Base-by-base conservation (phyloP, 2,797 vertebrate genomes). In the Pseudomugil gertrudae region DNA sequence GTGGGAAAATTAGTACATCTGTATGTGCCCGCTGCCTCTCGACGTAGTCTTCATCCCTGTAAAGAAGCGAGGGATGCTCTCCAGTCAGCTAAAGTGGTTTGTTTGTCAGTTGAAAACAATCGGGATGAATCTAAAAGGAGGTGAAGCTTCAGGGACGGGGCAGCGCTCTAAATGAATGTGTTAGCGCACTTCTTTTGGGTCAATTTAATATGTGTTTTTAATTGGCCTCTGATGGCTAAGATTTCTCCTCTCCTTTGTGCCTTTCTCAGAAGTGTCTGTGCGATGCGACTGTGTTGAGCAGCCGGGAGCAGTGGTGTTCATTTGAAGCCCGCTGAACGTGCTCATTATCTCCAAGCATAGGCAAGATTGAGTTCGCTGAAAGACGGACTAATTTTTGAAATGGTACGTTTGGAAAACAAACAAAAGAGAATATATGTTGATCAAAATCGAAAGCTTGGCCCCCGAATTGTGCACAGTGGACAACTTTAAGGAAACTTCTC, bases 161-260 rank as follows among this genome's bases (percentile, higher is more conserved):
- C 72, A 35, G 52, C 58, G 1, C 43, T 40, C 45, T 76, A 74
- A 86, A 73, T 54, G 36, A 90, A 83, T 5, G 50, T 64, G 57
- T 66, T 38, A 4, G 66, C 32, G 38, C 26, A 38, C 76, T 83
- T 71, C 76, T 83, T 86, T 87, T 66, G 71, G 89, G 84, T 89
- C 86, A 81, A 70, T 92, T 87, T 83, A 91, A 88, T 89, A 83
- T 87, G 79, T 85, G 85, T 75, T 90, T 88, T 91, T 92, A 91
- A 93, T 93, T 91, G 90, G 89, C 91, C 90, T 92, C 90, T 35
- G 76, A 87, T 87, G 87, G 84, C 73, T 53, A 51, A 72, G 72
- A 72, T 38, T 83, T 69, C 64, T 81, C 59, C 59, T 23, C 54
- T 62, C 24, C 15, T 68, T 70, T 52, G 64, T 77, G 66, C 63